A percentile compares a stretch with the other conserved stretches of the same genome.
Conservation (phyloP, 1,140 invertebrate genomes). For the Pollicipes pollicipes region DNA sequence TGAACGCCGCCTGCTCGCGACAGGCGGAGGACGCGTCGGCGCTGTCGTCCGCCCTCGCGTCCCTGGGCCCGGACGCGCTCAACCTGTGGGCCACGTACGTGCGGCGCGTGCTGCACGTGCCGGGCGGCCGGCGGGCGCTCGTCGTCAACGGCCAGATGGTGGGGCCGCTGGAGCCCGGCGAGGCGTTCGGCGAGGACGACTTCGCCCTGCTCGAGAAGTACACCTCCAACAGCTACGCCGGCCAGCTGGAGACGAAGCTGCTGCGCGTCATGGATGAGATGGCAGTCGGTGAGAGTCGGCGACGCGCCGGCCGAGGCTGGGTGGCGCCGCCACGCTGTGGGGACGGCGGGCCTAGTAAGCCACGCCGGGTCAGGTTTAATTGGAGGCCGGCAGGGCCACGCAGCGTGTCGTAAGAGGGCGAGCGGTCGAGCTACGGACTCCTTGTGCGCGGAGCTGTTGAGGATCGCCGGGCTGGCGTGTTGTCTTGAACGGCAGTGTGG, state of each 20-base stretch:
- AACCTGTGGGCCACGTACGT: background rate
- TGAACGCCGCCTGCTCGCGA: too few relatives aligned
- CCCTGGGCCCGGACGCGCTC: too few relatives aligned
- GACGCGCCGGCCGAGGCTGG: constrained; percentile 4
- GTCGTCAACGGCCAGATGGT: constrained; percentile 79
- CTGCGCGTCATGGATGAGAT: background rate
- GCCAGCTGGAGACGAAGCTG: constrained; percentile 16
- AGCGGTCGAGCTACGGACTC: too few relatives aligned
- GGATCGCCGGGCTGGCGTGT: too few relatives aligned
- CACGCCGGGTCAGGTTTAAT: too few relatives aligned
- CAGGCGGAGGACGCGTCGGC: too few relatives aligned
- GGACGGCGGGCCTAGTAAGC: constrained; percentile 19
- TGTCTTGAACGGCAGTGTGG: too few relatives aligned
- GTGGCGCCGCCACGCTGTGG: background rate
- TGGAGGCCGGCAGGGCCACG: too few relatives aligned
- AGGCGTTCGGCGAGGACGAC: constrained; percentile 76
- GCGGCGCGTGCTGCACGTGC: constrained; percentile 11
- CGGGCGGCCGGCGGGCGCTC: constrained; percentile 29
- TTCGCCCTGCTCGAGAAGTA: constrained; percentile 71
- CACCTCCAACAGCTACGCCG: constrained; percentile 48
- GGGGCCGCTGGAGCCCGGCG: constrained; percentile 56
- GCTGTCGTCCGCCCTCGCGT: too few relatives aligned
- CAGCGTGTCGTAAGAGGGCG: too few relatives aligned
- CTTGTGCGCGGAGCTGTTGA: too few relatives aligned
- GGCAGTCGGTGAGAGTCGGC: constrained; percentile 1